Evolutionary conservation across 2,888 invertebrate species (phyloP), one percentile per base, ranked within the genome.

Genomic region (Cyclophora punctaria): DNA sequence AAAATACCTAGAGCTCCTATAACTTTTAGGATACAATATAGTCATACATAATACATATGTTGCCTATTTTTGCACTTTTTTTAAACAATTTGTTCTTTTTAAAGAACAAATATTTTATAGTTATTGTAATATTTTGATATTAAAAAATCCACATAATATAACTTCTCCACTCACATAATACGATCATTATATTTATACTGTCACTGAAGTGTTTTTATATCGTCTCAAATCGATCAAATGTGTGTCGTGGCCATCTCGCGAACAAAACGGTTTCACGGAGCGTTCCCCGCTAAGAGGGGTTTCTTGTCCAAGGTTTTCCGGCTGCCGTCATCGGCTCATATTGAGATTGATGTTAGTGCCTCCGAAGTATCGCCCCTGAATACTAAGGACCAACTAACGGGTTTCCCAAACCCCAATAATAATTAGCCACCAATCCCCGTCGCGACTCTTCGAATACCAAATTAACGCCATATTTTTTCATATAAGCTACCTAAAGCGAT

Each of bases 301-400:
- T 84, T 55, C 85, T 85, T 87, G 87, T 87, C 77, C 72, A 70
- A 66, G 76, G 75, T 72, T 80, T 83, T 80, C 85, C 83, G 82
- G 71, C 71, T 63, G 65, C 75, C 83, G 87, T 86, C 87, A 86
- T 80, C 78, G 75, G 69, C 63, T 70, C 73, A 77, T 84, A 87
- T 86, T 87, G 86, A 87, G 86, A 87, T 87, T 87, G 87, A 87
- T 87, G 85, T 79, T 75, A 66, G 64, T 73, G 74, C 80, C 78
- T 71, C 71, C 72, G 67, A 66, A 67, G 71, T 70, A 66, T 63
- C 71, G 63, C 68, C 67, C 69, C 78, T 71, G 87, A 86, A 87
- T 87, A 87, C 85, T 84, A 87, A 86, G 74, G 73, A 75, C 73
- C 66, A 71, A 66, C 58, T 62, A 60, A 65, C 71, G 72, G 78